Evolutionary conservation across 2,888 invertebrate species (phyloP).

Genomic region (Caenorhabditis sp.): DNA sequence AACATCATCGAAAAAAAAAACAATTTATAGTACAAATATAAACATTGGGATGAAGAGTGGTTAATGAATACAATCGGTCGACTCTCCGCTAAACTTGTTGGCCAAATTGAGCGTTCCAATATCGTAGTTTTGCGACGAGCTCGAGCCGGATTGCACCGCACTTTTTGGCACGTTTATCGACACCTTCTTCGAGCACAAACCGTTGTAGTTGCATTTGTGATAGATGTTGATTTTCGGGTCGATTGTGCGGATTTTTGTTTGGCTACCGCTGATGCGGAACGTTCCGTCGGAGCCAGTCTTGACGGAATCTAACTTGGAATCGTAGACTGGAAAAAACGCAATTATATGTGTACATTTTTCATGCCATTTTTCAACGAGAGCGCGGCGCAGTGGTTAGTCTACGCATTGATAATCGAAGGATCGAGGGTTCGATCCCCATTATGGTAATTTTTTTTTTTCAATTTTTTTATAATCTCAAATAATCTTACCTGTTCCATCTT

Average conservation of each 20-base stretch:
- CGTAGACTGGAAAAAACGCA: constrained; percentile 15
- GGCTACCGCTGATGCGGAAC: constrained; percentile 16
- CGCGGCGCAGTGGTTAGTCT: too few relatives aligned
- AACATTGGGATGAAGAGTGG: background rate
- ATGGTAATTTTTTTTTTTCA: too few relatives aligned
- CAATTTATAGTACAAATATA: background rate
- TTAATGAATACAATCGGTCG: constrained; percentile 40
- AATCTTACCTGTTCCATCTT: constrained; percentile 29
- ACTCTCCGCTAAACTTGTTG: constrained; percentile 35
- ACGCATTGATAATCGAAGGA: too few relatives aligned
- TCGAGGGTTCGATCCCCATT: too few relatives aligned
- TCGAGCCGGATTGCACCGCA: constrained; percentile 24
- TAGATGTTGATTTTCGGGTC: constrained; percentile 28
- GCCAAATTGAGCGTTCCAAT: constrained; percentile 44
- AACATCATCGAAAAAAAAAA: background rate
- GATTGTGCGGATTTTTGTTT: constrained; percentile 11
- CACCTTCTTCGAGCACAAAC: constrained; percentile 36
- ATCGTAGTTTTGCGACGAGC: constrained; percentile 25
- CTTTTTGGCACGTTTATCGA: constrained; percentile 33
- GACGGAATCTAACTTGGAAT: constrained; percentile 13
- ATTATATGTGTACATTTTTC: background rate
- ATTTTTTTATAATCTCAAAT: background rate
- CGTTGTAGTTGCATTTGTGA: constrained; percentile 27
- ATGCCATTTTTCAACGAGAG: too few relatives aligned
- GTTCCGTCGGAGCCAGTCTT: constrained; percentile 15